Conservation (phyloP, 2,113 vertebrate species). For the Chrysochloris asiatica region DNA sequence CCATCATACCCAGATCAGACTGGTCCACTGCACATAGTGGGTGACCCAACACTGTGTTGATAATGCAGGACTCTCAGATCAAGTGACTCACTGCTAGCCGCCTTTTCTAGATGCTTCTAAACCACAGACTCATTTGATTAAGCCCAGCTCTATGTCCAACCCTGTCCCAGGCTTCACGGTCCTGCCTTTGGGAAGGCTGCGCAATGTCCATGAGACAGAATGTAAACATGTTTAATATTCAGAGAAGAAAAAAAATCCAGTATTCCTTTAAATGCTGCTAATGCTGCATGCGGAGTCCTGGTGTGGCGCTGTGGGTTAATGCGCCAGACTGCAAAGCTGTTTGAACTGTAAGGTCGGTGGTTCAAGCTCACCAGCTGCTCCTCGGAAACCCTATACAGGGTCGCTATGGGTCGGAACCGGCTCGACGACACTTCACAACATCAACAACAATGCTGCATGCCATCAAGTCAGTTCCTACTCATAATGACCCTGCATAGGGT, state of each 20-base stretch:
- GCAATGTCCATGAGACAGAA: constrained; percentile 23
- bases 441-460: too few relatives aligned
- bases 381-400: too few relatives aligned
- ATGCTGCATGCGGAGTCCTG: too few relatives aligned
- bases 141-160: background rate
- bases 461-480: too few relatives aligned
- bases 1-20: background rate
- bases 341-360: too few relatives aligned
- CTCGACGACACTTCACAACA: too few relatives aligned
- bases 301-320: too few relatives aligned
- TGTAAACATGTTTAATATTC: background rate
- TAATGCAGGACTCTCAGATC: background rate
- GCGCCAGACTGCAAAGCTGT: too few relatives aligned
- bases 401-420: too few relatives aligned
- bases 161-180: background rate
- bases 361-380: too few relatives aligned
- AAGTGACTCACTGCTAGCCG: background rate
- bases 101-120: constrained; percentile 31
- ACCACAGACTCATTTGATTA: background rate
- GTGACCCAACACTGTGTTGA: background rate
- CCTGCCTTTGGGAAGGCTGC: background rate
- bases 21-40: background rate
- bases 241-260: background rate
- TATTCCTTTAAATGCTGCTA: background rate
- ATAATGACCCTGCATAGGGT: too few relatives aligned